Evolutionary conservation across 2,797 vertebrate genomes (phyloP).

Genomic region (Dermochelys coriacea): DNA sequence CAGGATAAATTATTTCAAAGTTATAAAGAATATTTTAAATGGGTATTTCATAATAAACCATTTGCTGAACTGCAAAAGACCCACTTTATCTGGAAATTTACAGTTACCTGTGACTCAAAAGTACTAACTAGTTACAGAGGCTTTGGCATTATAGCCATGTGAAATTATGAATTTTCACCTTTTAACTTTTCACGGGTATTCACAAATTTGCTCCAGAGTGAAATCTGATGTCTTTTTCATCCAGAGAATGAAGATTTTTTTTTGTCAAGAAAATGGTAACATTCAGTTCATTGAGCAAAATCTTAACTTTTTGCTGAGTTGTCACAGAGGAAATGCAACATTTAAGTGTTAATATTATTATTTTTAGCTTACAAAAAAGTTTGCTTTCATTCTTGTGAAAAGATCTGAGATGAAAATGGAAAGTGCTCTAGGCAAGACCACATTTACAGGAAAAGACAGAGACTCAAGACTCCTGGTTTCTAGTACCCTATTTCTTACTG

Average conservation of each 20-base stretch:
- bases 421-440: conserved; percentile 38
- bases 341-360: not conserved
- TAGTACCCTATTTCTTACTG: not conserved
- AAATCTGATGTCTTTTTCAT: not conserved
- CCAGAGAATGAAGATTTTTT: not conserved
- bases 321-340: conserved; percentile 3
- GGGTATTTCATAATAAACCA: conserved; percentile 25
- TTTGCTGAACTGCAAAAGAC: not conserved
- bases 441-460: conserved; percentile 29
- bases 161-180: not conserved
- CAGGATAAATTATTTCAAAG: not conserved
- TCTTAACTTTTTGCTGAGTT: not conserved
- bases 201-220: not conserved
- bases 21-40: not conserved
- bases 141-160: not conserved
- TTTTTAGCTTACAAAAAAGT: conserved; percentile 45
- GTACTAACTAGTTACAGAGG: not conserved
- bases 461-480: not conserved
- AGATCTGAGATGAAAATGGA: conserved; percentile 44
- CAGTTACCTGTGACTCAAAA: not conserved
- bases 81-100: not conserved
- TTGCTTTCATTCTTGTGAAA: conserved; percentile 17
- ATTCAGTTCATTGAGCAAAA: not conserved
- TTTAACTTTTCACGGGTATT: not conserved
- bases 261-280: not conserved